phyloP scores from a whole-genome alignment of 1,140 invertebrate species.

The fruit fly (Drosophila melanogaster) region DNA sequence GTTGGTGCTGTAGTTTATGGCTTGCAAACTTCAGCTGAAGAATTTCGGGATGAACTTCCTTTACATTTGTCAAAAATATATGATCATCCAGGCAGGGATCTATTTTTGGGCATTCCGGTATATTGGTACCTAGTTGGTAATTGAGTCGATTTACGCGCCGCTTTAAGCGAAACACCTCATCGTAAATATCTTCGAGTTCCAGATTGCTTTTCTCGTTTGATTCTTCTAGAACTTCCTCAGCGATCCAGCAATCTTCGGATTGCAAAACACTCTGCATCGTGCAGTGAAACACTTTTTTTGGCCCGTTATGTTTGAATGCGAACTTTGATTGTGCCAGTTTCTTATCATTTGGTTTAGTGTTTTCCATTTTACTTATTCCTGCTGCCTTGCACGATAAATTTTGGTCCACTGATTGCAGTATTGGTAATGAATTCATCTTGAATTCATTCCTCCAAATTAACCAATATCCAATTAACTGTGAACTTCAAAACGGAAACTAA shows the following conservation, averaged over 20 bases:
- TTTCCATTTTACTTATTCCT: not conserved
- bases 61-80: conserved; percentile 6
- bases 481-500: not conserved
- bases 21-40: conserved; percentile 20
- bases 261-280: not conserved
- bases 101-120: conserved; percentile 20
- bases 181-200: conserved; percentile 12
- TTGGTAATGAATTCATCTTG: no score
- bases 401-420: no score
- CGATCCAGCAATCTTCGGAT: not conserved
- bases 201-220: conserved; percentile 4
- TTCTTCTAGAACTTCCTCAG: not conserved
- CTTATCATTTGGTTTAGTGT: not conserved
- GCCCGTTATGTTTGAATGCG: no score
- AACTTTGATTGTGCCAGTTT: no score
- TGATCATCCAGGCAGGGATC: conserved; percentile 17
- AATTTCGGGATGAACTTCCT: conserved; percentile 12
- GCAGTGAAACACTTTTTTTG: conserved; percentile 1
- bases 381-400: not conserved
- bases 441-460: not conserved
- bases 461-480: not conserved
- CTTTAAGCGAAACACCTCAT: conserved; percentile 18
- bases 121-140: not conserved
- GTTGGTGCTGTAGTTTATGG: conserved; percentile 31
- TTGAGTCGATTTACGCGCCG: conserved; percentile 12